phyloP scores from a whole-genome alignment of 2,888 invertebrate species.

The Metacarcinus magister region DNA sequence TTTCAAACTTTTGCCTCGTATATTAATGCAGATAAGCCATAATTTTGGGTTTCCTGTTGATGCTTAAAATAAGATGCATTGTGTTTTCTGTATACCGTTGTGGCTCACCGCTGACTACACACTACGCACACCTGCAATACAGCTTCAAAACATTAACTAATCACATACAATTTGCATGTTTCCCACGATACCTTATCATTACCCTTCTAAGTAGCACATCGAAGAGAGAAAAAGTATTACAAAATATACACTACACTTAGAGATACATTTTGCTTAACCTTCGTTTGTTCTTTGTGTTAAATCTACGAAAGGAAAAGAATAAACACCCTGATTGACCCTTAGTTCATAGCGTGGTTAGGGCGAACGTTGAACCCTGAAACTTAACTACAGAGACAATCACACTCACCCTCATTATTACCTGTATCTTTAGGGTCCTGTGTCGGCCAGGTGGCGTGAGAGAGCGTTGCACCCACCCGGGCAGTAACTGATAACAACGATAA shows the following conservation, averaged over 20 bases:
- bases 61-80: neutral
- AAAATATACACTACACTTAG: neutral
- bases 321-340: no score
- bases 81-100: neutral
- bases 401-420: neutral
- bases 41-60: no score
- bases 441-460: conserved; percentile 5
- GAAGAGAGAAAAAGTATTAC: neutral
- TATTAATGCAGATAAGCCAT: no score
- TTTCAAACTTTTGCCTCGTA: neutral
- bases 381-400: neutral
- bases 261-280: neutral
- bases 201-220: neutral
- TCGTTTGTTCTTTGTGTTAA: neutral
- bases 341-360: no score
- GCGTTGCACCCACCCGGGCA: conserved; percentile 11
- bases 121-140: neutral
- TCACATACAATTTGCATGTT: neutral
- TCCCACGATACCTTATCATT: neutral
- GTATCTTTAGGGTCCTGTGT: neutral
- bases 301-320: no score
- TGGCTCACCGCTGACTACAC: neutral
- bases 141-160: neutral
- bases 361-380: neutral
- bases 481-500: neutral